Evolutionary conservation across 2,888 invertebrate genomes (phyloP).

Genomic region (Sturmia bella): DNA sequence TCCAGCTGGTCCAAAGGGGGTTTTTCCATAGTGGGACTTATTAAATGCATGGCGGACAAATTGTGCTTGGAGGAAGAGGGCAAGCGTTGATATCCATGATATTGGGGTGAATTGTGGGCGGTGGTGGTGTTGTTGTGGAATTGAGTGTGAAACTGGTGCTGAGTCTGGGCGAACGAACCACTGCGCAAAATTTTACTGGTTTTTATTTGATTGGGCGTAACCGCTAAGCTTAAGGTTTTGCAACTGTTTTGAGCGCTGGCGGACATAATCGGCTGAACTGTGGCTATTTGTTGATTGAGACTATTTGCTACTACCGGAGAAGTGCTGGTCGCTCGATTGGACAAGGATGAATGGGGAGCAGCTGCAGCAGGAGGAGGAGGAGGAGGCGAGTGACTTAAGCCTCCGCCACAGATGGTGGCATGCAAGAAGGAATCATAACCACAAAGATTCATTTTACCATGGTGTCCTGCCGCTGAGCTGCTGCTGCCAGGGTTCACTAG

Average conservation of each 20-base stretch:
- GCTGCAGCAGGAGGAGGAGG: too few relatives aligned
- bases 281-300: constrained; percentile 75
- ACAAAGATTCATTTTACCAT: constrained; percentile 82
- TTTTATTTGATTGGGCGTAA: constrained; percentile 72
- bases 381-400: constrained; percentile 67
- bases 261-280: constrained; percentile 80
- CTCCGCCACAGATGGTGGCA: constrained; percentile 84
- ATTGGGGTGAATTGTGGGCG: constrained; percentile 75
- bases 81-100: constrained; percentile 76
- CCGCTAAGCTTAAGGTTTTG: constrained; percentile 66
- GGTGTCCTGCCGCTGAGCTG: constrained; percentile 73
- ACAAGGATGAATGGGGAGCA: constrained; percentile 25
- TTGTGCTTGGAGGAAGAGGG: constrained; percentile 76
- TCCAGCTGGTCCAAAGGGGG: constrained; percentile 82
- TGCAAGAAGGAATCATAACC: constrained; percentile 85
- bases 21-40: constrained; percentile 75
- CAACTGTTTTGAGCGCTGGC: constrained; percentile 58
- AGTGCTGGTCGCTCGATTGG: background rate
- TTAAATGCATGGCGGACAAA: constrained; percentile 74
- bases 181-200: constrained; percentile 73
- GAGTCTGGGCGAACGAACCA: constrained; percentile 70
- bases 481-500: constrained; percentile 31
- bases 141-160: constrained; percentile 62
- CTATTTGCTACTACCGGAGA: background rate
- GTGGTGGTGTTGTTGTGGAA: constrained; percentile 67